A percentile compares a stretch with the other conserved stretches of the same genome.
Conservation (phyloP, 2,888 invertebrate species). For the Ochlodes sylvanus region DNA sequence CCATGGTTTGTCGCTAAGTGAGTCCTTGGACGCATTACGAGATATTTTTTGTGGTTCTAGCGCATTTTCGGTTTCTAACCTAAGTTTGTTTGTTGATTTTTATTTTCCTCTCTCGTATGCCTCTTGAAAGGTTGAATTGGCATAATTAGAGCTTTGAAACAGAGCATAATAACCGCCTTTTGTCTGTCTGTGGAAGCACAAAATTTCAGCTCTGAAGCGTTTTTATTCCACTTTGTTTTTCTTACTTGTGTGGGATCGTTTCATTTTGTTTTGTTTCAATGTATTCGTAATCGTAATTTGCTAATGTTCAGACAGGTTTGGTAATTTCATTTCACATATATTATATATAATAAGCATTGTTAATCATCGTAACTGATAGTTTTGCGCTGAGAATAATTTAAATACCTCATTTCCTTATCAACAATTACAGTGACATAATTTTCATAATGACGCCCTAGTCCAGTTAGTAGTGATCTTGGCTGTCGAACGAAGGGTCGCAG, state of each 20-base stretch:
- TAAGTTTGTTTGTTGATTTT: conserved; percentile 29
- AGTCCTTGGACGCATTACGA: conserved; percentile 54
- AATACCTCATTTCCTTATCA: conserved; percentile 11
- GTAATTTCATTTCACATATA: no score
- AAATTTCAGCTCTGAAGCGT: conserved; percentile 34
- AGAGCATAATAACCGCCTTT: conserved; percentile 38
- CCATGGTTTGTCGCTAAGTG: conserved; percentile 51
- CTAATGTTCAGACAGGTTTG: not conserved
- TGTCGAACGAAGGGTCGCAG: no score
- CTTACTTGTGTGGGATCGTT: conserved; percentile 19
- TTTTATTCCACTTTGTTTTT: conserved; percentile 32
- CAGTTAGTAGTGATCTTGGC: no score
- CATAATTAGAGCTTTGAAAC: conserved; percentile 39
- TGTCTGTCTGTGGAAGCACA: conserved; percentile 38
- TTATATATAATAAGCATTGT: no score
- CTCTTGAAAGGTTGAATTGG: conserved; percentile 35
- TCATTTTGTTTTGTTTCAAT: conserved; percentile 18
- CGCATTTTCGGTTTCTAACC: conserved; percentile 14
- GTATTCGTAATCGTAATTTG: not conserved
- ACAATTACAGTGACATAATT: not conserved
- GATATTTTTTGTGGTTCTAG: conserved; percentile 38
- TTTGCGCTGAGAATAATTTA: not conserved
- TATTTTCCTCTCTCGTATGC: conserved; percentile 21
- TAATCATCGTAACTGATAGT: no score
- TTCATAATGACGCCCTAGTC: not conserved